A percentile compares a stretch with the other conserved stretches of the same genome.
These are phyloP conservation scores for Philypnodon macrostomus DNA, from an alignment of 2,797 vertebrate species.

Conservation along the genomic window DNA sequence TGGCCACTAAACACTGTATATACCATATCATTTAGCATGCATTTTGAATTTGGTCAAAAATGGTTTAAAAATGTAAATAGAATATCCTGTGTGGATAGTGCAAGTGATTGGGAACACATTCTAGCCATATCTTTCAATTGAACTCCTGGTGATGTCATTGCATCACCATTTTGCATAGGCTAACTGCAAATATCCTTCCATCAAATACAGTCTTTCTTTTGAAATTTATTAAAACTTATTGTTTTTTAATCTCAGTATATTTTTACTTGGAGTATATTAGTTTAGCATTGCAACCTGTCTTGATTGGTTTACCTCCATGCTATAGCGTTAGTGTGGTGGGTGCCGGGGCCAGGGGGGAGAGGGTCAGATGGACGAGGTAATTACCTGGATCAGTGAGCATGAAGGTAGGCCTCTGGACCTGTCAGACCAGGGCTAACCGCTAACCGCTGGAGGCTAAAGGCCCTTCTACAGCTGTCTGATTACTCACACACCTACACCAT, in stretches of 20 bases:
- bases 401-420: constrained; percentile 73
- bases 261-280: neutral
- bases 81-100: too few relatives aligned
- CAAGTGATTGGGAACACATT: too few relatives aligned
- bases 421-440: constrained; percentile 68
- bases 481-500: constrained; percentile 37
- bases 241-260: neutral
- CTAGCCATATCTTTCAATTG: too few relatives aligned
- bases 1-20: too few relatives aligned
- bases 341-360: constrained; percentile 32
- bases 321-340: constrained; percentile 21
- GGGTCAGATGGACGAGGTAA: constrained; percentile 70
- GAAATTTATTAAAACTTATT: too few relatives aligned
- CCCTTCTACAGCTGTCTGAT: constrained; percentile 76
- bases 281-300: constrained; percentile 15
- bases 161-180: too few relatives aligned
- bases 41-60: too few relatives aligned
- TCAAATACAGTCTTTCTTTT: neutral
- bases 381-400: constrained; percentile 75
- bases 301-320: constrained; percentile 28
- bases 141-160: too few relatives aligned
- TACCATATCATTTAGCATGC: too few relatives aligned
- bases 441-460: constrained; percentile 69
- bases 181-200: too few relatives aligned
- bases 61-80: too few relatives aligned